Evolutionary conservation across 2,888 invertebrate genomes (phyloP).

Genomic region (Augochlorella aurata): DNA sequence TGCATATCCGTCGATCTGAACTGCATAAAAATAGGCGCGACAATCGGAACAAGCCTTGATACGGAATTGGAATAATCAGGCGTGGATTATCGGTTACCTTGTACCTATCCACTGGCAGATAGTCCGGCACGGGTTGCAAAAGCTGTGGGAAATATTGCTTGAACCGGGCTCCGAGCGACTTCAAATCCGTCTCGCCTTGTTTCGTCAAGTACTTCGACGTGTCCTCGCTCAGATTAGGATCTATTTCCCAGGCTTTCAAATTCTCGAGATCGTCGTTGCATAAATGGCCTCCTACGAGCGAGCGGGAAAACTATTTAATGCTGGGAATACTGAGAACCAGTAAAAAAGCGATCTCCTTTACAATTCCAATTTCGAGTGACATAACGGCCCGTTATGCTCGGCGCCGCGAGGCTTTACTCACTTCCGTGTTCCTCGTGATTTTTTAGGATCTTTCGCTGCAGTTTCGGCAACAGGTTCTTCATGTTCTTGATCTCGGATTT

Average conservation of each 20-base stretch:
- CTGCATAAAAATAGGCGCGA: slow-evolving; percentile 77
- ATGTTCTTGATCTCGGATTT: slow-evolving; percentile 83
- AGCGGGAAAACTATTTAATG: not conserved
- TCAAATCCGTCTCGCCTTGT: slow-evolving; percentile 85
- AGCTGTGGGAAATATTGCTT: slow-evolving; percentile 86
- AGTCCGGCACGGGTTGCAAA: slow-evolving; percentile 75
- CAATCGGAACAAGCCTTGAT: not conserved
- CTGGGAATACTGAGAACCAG: not conserved
- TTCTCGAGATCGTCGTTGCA: slow-evolving; percentile 87
- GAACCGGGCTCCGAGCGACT: slow-evolving; percentile 86
- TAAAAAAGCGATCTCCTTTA: slow-evolving; percentile 1
- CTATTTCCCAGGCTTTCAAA: slow-evolving; percentile 86
- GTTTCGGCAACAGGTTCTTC: slow-evolving; percentile 83
- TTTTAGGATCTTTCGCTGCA: slow-evolving; percentile 85
- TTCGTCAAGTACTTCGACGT: slow-evolving; percentile 85
- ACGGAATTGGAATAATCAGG: not conserved
- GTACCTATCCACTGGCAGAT: slow-evolving; percentile 72
- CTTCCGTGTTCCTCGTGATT: slow-evolving; percentile 84
- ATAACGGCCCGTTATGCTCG: not conserved
- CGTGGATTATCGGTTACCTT: slow-evolving; percentile 47
- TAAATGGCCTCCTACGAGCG: slow-evolving; percentile 75
- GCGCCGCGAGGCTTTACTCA: not conserved
- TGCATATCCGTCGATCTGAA: slow-evolving; percentile 85
- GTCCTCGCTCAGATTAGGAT: slow-evolving; percentile 84
- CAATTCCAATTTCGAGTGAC: not conserved